phyloP scores from a whole-genome alignment of 2,797 vertebrate species.

The Austrolebias charrua region DNA sequence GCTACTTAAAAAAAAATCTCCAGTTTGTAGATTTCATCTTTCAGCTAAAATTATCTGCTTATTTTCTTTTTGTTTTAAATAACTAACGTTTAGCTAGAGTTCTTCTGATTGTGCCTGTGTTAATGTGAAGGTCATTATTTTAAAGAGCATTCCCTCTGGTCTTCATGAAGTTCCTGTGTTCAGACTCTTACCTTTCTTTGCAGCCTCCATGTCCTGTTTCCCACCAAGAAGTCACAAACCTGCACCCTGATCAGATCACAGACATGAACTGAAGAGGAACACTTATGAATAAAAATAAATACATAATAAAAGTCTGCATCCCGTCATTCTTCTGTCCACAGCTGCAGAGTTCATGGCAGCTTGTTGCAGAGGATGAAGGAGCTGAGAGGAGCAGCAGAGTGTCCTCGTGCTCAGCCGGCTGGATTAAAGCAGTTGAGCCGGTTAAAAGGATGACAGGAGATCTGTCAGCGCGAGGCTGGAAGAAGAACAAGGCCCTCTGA shows the following conservation, averaged over 20 bases:
- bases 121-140: too few relatives aligned
- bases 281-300: not conserved
- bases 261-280: conserved; percentile 20
- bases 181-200: conserved; percentile 69
- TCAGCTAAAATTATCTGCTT: too few relatives aligned
- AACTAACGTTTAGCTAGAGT: too few relatives aligned
- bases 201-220: conserved; percentile 66
- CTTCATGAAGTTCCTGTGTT: too few relatives aligned
- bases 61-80: too few relatives aligned
- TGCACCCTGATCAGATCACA: conserved; percentile 54
- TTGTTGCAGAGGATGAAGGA: conserved; percentile 2
- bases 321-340: conserved; percentile 32
- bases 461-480: conserved; percentile 59
- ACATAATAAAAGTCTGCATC: conserved; percentile 16
- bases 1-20: too few relatives aligned
- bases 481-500: conserved; percentile 11
- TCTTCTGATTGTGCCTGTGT: too few relatives aligned
- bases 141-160: too few relatives aligned
- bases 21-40: too few relatives aligned
- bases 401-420: conserved; percentile 53
- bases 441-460: conserved; percentile 79
- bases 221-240: conserved; percentile 47
- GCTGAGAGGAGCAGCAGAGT: not conserved
- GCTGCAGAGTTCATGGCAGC: conserved; percentile 18
- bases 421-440: conserved; percentile 79